Evolutionary conservation across 2,797 vertebrate genomes (phyloP).

Genomic region (Schizopygopsis pylzovi): DNA sequence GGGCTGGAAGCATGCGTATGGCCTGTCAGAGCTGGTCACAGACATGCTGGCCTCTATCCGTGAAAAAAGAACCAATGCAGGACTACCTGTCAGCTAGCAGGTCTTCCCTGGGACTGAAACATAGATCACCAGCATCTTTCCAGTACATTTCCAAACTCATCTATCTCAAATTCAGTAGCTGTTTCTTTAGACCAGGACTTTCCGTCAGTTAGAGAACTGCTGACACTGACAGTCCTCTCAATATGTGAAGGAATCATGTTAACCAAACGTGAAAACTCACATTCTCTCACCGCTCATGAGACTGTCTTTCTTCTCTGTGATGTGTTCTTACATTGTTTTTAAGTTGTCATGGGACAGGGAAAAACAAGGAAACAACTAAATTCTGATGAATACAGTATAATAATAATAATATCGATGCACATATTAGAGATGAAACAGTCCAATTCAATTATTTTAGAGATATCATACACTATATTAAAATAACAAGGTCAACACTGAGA

Average conservation of each 20-base stretch:
- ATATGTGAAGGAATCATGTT: slow-evolving; percentile 4
- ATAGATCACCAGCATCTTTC: slow-evolving; percentile 26
- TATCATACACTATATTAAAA: not conserved
- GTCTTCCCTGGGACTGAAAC: slow-evolving; percentile 49
- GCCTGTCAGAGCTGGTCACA: slow-evolving; percentile 75
- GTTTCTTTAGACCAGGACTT: not conserved
- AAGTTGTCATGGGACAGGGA: not conserved
- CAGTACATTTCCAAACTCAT: slow-evolving; percentile 22
- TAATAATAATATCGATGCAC: not conserved
- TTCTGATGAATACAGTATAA: not conserved
- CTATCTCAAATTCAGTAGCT: not conserved
- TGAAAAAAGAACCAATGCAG: slow-evolving; percentile 70
- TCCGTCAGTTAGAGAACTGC: not conserved
- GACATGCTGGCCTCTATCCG: slow-evolving; percentile 77
- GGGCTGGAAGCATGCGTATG: slow-evolving; percentile 76
- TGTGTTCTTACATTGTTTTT: slow-evolving; percentile 22
- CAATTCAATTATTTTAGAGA: not conserved
- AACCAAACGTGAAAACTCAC: slow-evolving; percentile 15
- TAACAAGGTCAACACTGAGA: not conserved
- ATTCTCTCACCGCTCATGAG: slow-evolving; percentile 11
- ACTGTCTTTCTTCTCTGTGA: slow-evolving; percentile 23
- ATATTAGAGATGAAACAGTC: not conserved
- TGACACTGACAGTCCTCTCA: slow-evolving; percentile 1
- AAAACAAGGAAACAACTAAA: not conserved
- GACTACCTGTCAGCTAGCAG: slow-evolving; percentile 72